These are phyloP conservation scores for Zophobas atratus DNA, from an alignment of 1,140 invertebrate genomes.

Conservation along the genomic window DNA sequence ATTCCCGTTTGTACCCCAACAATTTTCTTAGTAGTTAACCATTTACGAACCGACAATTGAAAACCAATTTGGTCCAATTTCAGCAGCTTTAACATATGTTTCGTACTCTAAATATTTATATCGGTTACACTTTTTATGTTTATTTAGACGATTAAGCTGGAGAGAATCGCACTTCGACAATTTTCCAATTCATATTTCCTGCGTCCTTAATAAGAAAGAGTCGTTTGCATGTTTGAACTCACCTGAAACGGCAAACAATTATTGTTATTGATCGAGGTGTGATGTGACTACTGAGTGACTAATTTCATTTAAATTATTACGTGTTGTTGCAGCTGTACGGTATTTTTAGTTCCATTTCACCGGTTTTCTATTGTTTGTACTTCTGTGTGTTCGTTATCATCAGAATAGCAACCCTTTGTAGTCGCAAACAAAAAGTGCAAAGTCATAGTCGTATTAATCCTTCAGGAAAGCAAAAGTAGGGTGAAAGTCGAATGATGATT, in stretches of 20 bases:
- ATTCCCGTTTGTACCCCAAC: background rate
- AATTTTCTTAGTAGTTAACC: background rate
- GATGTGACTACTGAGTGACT: slow-evolving; percentile 27
- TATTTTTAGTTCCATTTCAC: slow-evolving; percentile 19
- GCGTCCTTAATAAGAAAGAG: too few relatives aligned
- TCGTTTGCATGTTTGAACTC: too few relatives aligned
- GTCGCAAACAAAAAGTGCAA: too few relatives aligned
- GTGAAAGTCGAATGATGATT: too few relatives aligned
- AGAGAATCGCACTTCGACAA: background rate
- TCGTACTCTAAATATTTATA: slow-evolving; percentile 10
- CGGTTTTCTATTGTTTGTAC: background rate
- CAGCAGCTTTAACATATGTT: slow-evolving; percentile 1
- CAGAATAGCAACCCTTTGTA: too few relatives aligned
- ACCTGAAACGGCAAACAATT: slow-evolving; percentile 8
- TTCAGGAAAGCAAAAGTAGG: too few relatives aligned
- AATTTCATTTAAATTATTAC: slow-evolving; percentile 25
- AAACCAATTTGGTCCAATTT: slow-evolving; percentile 6
- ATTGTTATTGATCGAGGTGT: slow-evolving; percentile 25
- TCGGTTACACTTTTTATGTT: slow-evolving; percentile 4
- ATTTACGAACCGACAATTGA: slow-evolving; percentile 8
- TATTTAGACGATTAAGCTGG: slow-evolving; percentile 1
- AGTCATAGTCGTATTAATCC: too few relatives aligned
- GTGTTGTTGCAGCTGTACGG: background rate
- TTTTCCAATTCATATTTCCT: background rate
- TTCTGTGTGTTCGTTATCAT: too few relatives aligned